Base-by-base conservation (phyloP, 2,797 vertebrate species). In the Aldrovandia affinis region DNA sequence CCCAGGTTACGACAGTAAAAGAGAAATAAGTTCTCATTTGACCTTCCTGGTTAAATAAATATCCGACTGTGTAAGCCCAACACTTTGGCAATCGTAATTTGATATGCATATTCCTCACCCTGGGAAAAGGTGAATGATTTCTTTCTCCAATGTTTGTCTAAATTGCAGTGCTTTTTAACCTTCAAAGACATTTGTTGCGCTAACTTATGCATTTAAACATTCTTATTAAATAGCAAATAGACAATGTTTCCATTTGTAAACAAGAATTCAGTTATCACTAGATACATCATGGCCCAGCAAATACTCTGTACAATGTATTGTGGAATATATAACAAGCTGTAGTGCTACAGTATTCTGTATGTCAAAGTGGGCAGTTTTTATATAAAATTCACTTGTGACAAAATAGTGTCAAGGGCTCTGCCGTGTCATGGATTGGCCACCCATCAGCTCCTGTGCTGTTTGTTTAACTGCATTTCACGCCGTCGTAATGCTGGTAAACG, bases 181-280 rank as follows among this genome's bases (percentile, higher is more conserved):
- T 47, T 77, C 73, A 77, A 70, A 20, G 22, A 14, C 73, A 77
- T 77, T n/a, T 42, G 3, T 18, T 25, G 25, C 22, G 10, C 6
- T 47, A 33, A 8, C 73, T 77, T 77, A 77, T 77, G 73, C 73
- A 77, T 77, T 77, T 77, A 77, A 47, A 77, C 47, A 47, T 47
- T 47, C 39, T 22, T 77, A 77, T 77, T 77, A 77, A 77, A 77
- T 77, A 77, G 44, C 47, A 47, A 44, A 44, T 15, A 44, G 22
- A 77, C 73, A 77, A n/a, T 77, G 42, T 77, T 77, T 77, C 39
- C 47, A 28, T 77, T 47, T 77, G 73, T 77, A 77, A 77, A 77
- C 22, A 77, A 73, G 20, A 20, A 44, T 77, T 42, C 25, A 77
- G 22, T 77, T 25, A 77, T 47, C 22, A 47, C 39, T 44, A 77